phyloP scores from a whole-genome alignment of 2,888 invertebrate genomes.

The Spilarctia lutea region DNA sequence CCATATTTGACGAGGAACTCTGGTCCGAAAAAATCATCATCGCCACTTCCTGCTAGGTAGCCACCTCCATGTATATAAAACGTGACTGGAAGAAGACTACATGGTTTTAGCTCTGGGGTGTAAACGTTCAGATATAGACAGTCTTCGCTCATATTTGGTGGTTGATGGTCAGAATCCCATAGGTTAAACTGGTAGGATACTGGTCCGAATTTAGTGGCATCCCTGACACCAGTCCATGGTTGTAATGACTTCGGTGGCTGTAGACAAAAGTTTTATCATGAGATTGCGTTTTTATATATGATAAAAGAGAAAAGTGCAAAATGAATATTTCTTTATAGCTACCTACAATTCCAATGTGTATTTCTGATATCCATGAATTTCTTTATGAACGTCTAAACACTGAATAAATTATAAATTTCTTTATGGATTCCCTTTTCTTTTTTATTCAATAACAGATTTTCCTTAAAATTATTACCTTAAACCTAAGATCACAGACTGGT shows the following conservation, averaged over 20 bases:
- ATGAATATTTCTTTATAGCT: too few species aligned
- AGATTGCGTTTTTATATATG: too few species aligned
- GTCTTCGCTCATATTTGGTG: constrained; percentile 64
- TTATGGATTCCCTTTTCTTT: neutral
- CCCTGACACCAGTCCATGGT: constrained; percentile 65
- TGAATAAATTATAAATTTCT: too few species aligned
- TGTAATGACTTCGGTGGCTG: constrained; percentile 43
- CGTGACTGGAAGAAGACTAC: constrained; percentile 67
- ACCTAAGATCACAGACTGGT: constrained; percentile 51
- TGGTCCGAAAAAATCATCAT: constrained; percentile 70
- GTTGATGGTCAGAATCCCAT: constrained; percentile 6
- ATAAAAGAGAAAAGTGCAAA: too few species aligned
- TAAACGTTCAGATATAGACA: constrained; percentile 79
- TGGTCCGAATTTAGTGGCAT: constrained; percentile 63
- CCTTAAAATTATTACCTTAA: constrained; percentile 46
- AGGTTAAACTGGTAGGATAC: constrained; percentile 23
- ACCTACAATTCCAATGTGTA: too few species aligned
- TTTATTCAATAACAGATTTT: neutral
- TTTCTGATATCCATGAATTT: too few species aligned
- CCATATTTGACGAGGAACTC: constrained; percentile 71
- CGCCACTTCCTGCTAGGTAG: constrained; percentile 66
- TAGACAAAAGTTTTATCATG: too few species aligned
- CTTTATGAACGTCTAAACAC: too few species aligned
- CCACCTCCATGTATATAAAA: constrained; percentile 76
- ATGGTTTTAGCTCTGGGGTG: constrained; percentile 63